phyloP scores from a whole-genome alignment of 2,797 vertebrate species.

The Leucoraja ocellata region DNA sequence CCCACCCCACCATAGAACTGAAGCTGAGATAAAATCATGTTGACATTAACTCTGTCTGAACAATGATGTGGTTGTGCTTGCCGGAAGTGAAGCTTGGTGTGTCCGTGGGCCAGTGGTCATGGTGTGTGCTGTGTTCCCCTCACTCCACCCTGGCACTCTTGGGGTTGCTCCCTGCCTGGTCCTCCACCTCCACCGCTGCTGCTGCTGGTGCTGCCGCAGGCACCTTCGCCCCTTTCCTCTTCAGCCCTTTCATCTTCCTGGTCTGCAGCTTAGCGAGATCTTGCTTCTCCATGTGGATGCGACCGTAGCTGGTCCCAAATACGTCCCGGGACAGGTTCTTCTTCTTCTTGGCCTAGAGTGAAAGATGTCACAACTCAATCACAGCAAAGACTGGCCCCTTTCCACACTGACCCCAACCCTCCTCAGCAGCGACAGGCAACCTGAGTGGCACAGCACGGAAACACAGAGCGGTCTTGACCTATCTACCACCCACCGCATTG shows the following conservation, averaged over 20 bases:
- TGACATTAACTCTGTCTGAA: not conserved
- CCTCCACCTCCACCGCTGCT: constrained; percentile 45
- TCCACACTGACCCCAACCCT: not conserved
- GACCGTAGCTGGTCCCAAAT: constrained; percentile 82
- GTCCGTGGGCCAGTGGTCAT: constrained; percentile 11
- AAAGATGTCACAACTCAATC: constrained; percentile 39
- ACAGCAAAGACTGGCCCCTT: not conserved
- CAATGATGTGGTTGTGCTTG: not conserved
- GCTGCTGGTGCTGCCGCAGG: constrained; percentile 35
- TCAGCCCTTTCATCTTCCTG: constrained; percentile 87
- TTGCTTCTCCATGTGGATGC: constrained; percentile 94
- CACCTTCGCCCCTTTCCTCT: constrained; percentile 59
- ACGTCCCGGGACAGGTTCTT: constrained; percentile 87
- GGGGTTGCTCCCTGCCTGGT: constrained; percentile 44
- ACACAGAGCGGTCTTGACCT: no score
- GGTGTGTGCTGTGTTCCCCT: not conserved
- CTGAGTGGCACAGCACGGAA: no score
- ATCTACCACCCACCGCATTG: no score
- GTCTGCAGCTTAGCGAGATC: constrained; percentile 83
- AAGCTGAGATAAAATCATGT: not conserved
- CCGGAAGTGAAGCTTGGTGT: not conserved
- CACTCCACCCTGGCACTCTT: constrained; percentile 62
- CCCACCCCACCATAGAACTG: not conserved
- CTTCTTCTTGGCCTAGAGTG: constrained; percentile 80
- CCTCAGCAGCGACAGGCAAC: no score